A percentile compares a stretch with the other conserved stretches of the same genome.
Evolutionary conservation across 2,797 vertebrate genomes (phyloP).

Genomic region (Threskiornis aethiopicus): DNA sequence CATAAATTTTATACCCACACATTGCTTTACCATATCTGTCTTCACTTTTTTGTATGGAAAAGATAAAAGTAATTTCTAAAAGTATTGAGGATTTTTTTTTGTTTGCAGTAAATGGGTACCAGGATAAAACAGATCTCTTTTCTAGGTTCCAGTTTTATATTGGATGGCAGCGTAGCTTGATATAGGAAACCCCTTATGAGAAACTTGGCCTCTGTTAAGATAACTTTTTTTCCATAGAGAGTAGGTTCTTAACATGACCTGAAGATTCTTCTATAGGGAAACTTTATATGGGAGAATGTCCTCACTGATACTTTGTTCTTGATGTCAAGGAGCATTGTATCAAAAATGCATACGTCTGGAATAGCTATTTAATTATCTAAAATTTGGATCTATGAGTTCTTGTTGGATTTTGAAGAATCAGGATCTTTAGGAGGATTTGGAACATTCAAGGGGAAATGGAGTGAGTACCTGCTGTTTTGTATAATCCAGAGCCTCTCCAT

Average conservation of each 20-base stretch:
- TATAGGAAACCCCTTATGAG: not conserved
- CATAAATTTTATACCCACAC: not conserved
- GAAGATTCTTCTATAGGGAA: not conserved
- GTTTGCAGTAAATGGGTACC: not conserved
- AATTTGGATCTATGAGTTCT: not conserved
- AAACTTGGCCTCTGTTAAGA: not conserved
- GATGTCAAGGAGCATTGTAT: not conserved
- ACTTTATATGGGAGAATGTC: not conserved
- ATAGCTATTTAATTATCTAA: not conserved
- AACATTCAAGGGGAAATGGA: not conserved
- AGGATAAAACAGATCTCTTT: not conserved
- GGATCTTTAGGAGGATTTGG: not conserved
- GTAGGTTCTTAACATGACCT: not conserved
- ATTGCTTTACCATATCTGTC: not conserved
- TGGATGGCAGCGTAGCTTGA: not conserved
- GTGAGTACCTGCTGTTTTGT: not conserved
- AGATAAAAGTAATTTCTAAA: not conserved
- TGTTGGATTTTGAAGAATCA: not conserved
- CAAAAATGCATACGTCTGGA: not conserved
- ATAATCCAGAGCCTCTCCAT: not conserved
- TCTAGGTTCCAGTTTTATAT: not conserved
- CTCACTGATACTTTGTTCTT: not conserved
- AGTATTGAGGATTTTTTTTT: not conserved
- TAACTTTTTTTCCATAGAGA: not conserved
- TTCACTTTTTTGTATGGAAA: accelerated